These are phyloP conservation scores for Mesoligia furuncula DNA, from an alignment of 2,888 invertebrate genomes.

Conservation along the genomic window DNA sequence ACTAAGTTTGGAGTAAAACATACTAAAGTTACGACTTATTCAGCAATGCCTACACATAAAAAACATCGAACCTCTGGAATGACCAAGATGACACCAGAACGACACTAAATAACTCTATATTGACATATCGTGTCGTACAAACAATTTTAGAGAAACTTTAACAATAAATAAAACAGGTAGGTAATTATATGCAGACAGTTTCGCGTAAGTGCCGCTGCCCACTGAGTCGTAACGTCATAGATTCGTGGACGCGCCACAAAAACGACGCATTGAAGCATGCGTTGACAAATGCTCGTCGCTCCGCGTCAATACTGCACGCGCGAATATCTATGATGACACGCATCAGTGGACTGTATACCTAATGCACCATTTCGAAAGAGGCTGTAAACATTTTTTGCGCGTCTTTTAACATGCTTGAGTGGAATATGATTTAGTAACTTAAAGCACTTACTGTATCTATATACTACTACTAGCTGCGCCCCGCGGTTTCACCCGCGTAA, in stretches of 20 bases:
- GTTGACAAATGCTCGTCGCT: slow-evolving; percentile 61
- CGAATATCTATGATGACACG: slow-evolving; percentile 46
- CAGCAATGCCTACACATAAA: neutral
- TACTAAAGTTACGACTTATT: neutral
- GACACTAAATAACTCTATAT: slow-evolving; percentile 30
- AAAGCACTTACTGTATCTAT: neutral
- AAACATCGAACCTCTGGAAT: slow-evolving; percentile 3
- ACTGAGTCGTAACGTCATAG: slow-evolving; percentile 62
- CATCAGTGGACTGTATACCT: slow-evolving; percentile 48
- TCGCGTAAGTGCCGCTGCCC: slow-evolving; percentile 57
- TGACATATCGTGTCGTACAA: slow-evolving; percentile 35
- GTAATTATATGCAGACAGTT: slow-evolving; percentile 65
- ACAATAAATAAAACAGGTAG: slow-evolving; percentile 60
- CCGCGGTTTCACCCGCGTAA: no score
- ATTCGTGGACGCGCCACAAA: slow-evolving; percentile 57
- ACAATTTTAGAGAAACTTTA: slow-evolving; percentile 60
- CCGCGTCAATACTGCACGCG: slow-evolving; percentile 59
- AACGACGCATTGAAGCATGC: slow-evolving; percentile 60
- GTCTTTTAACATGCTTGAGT: slow-evolving; percentile 4
- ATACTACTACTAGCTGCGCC: no score
- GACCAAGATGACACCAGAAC: slow-evolving; percentile 14
- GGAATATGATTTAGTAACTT: slow-evolving; percentile 13
- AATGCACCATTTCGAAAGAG: slow-evolving; percentile 53
- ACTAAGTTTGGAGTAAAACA: neutral
- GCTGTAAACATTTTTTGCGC: slow-evolving; percentile 39